Conservation (phyloP, 2,888 invertebrate genomes). For the Euplagia quadripunctaria region DNA sequence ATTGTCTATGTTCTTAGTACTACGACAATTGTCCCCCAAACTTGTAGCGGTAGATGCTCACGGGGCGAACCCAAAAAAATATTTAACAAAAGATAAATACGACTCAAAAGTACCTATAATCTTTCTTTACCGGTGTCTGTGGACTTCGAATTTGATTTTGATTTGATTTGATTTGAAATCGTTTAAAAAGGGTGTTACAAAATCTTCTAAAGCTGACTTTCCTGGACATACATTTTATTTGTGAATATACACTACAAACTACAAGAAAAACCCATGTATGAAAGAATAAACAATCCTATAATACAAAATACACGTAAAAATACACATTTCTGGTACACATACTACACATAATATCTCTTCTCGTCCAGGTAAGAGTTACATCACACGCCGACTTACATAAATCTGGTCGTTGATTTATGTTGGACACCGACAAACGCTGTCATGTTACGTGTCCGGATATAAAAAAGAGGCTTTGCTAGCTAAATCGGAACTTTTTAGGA, state of each 20-base stretch:
- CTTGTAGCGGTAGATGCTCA: neutral
- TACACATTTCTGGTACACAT: neutral
- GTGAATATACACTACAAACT: neutral
- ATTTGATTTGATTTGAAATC: no score
- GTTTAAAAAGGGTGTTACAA: no score
- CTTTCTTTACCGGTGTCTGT: neutral
- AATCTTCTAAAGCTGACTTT: no score
- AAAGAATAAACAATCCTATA: neutral
- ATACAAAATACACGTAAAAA: constrained; percentile 3
- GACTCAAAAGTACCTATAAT: neutral
- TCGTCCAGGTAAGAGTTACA: constrained; percentile 29
- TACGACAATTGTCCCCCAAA: neutral
- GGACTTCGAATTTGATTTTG: no score
- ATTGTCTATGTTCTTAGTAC: neutral
- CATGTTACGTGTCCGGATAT: constrained; percentile 41
- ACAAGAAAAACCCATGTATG: neutral
- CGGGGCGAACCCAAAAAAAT: neutral
- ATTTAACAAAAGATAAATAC: no score
- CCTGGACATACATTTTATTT: no score
- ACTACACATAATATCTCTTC: neutral
- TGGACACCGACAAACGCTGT: constrained; percentile 42
- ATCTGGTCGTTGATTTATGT: constrained; percentile 49
- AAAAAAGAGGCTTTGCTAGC: constrained; percentile 36
- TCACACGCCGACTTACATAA: constrained; percentile 39
- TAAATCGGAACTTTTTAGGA: constrained; percentile 20